A percentile compares a stretch with the other conserved stretches of the same genome.
These are phyloP conservation scores for Trichomycterus rosablanca DNA, from an alignment of 2,113 vertebrate genomes.

Conservation along the genomic window DNA sequence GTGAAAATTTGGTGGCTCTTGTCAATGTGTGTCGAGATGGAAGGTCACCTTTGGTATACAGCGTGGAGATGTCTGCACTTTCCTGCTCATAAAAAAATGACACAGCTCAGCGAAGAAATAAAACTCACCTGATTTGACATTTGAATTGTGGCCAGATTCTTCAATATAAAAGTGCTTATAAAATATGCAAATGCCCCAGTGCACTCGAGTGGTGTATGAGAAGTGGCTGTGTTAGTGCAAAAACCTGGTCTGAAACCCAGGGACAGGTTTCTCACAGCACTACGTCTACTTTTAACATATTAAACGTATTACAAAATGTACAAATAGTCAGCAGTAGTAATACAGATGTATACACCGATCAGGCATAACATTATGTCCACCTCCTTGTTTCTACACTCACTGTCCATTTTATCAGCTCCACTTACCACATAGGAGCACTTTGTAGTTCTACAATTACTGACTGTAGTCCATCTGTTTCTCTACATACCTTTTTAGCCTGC, in stretches of 20 bases:
- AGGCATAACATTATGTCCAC: too few relatives aligned
- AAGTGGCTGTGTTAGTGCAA: constrained; percentile 49
- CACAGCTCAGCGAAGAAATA: constrained; percentile 20
- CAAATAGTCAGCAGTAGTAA: background rate
- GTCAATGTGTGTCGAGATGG: constrained; percentile 18
- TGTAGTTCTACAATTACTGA: too few relatives aligned
- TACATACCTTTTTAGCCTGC: too few relatives aligned
- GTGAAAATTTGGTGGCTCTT: constrained; percentile 33
- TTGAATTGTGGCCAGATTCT: constrained; percentile 49
- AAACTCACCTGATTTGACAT: constrained; percentile 43
- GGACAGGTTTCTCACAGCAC: constrained; percentile 16
- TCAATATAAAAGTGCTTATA: constrained; percentile 62
- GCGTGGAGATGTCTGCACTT: constrained; percentile 32
- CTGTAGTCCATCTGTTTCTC: too few relatives aligned
- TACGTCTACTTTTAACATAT: constrained; percentile 11
- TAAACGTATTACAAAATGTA: constrained; percentile 1
- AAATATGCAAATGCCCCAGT: constrained; percentile 64
- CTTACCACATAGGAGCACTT: too few relatives aligned
- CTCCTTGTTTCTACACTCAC: too few relatives aligned
- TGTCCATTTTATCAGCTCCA: too few relatives aligned
- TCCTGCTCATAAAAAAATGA: constrained; percentile 45
- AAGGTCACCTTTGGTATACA: constrained; percentile 49
- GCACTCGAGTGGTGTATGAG: constrained; percentile 54
- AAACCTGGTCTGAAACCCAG: constrained; percentile 17
- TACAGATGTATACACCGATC: too few relatives aligned